A percentile compares a stretch with the other conserved stretches of the same genome.
Conservation (phyloP, 2,888 invertebrate genomes). For the Gymnoscelis rufifasciata region DNA sequence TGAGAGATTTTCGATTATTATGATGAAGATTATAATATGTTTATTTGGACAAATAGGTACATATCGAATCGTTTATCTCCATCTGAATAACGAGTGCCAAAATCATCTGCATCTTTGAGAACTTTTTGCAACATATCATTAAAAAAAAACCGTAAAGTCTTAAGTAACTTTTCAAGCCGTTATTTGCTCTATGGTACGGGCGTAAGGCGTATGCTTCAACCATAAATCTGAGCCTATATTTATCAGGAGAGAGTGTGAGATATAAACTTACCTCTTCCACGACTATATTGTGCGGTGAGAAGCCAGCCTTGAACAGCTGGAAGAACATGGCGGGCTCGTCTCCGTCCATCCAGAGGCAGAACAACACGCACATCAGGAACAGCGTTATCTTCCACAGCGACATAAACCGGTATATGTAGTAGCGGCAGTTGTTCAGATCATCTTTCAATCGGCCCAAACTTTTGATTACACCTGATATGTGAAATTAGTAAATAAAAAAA, state of each 20-base stretch:
- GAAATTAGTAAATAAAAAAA: not conserved
- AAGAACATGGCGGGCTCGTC: constrained; percentile 89
- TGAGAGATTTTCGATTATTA: not conserved
- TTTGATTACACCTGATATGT: constrained; percentile 81
- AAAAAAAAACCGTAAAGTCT: too few species aligned
- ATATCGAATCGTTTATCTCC: too few species aligned
- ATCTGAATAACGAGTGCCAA: too few species aligned
- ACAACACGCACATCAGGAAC: constrained; percentile 86
- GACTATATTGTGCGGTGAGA: constrained; percentile 87
- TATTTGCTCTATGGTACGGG: too few species aligned
- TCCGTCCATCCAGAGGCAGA: constrained; percentile 86
- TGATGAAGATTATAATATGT: too few species aligned
- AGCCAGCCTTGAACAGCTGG: constrained; percentile 84
- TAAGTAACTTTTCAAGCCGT: too few species aligned
- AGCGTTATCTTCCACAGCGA: constrained; percentile 93
- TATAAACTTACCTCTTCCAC: constrained; percentile 82
- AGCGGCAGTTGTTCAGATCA: constrained; percentile 87
- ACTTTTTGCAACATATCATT: too few species aligned
- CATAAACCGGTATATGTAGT: constrained; percentile 93
- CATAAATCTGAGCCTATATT: too few species aligned
- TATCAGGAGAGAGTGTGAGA: too few species aligned
- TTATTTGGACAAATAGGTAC: too few species aligned
- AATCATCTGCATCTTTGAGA: too few species aligned
- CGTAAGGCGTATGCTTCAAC: too few species aligned
- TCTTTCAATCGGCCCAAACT: constrained; percentile 88